Base-by-base conservation (phyloP, 2,888 invertebrate genomes). In the Temnothorax unifasciatus region DNA sequence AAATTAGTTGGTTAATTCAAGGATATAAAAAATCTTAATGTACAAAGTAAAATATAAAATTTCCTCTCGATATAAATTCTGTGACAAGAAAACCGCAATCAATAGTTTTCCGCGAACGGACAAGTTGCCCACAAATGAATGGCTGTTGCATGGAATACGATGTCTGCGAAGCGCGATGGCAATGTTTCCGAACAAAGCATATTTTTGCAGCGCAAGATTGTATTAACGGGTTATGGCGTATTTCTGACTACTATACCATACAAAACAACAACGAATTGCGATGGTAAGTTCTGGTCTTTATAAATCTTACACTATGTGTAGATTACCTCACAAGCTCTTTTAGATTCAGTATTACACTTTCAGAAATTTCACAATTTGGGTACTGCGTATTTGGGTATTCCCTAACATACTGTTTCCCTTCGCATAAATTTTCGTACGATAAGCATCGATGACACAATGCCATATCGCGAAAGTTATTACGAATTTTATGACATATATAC, bases 201-300 rank as follows among this genome's bases (percentile, higher is more conserved):
- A 41, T 57, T 18, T 74, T 81, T 75, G 38, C 61, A 74, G 61
- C 61, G 79, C 68, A 83, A 84, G 90, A 90, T 88, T 88, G 85
- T 84, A 94, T 94, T 93, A 94, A 94, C 94, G 94, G 93, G 89
- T 94, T 93, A 94, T 94, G 94, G 94, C 92, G 92, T 88, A 82
- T 92, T 21, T 92, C 91, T 91, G 93, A 92, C 93, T 92, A 93
- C 92, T 89, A 92, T 92, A 92, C 92, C 92, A 90, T 90, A 92
- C 90, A 90, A 91, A 93, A 93, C 91, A 93, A 92, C 92, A 94
- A 93, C 92, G 91, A 92, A 89, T 88, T 88, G 88, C 86, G 83
- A 87, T 84, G 61, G 52, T 85, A 74, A 74, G 74, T 69, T 84
- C 81, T 85, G 85, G 82, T 85, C 82, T 84, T 85, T 82, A 73